A percentile compares a stretch with the other conserved stretches of the same genome.
Evolutionary conservation across 2,797 vertebrate genomes (phyloP).

Genomic region (Anomalospiza imberbis): DNA sequence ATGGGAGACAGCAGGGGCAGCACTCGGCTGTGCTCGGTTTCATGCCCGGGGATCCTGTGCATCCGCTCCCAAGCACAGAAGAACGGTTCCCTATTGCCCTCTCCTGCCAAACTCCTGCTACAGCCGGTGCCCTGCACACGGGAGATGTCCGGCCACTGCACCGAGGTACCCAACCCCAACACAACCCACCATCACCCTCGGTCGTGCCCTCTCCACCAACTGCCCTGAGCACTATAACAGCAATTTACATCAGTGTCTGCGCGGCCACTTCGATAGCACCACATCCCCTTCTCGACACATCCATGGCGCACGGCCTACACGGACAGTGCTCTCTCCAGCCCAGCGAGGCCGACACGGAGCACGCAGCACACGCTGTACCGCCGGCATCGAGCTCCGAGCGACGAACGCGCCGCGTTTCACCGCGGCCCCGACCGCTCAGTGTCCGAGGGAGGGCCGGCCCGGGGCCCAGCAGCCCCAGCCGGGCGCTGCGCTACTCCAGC

Average conservation of each 20-base stretch:
- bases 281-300: rapidly evolving
- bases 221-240: rapidly evolving
- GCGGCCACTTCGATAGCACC: background rate
- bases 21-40: rapidly evolving
- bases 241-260: background rate
- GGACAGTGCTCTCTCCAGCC: rapidly evolving
- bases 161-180: background rate
- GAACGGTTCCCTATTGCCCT: background rate
- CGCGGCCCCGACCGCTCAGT: background rate
- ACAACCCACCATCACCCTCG: too few relatives aligned
- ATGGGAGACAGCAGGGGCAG: rapidly evolving
- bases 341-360: background rate
- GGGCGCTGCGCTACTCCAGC: background rate
- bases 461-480: background rate
- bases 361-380: rapidly evolving
- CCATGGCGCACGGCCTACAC: background rate
- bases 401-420: background rate
- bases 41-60: rapidly evolving
- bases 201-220: rapidly evolving
- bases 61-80: rapidly evolving
- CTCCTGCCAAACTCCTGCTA: background rate
- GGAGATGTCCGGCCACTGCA: rapidly evolving
- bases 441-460: background rate
- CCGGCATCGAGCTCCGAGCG: rapidly evolving
- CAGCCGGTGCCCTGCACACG: rapidly evolving